Evolutionary conservation across 2,797 vertebrate species (phyloP).

Genomic region (Poecilia wingei): DNA sequence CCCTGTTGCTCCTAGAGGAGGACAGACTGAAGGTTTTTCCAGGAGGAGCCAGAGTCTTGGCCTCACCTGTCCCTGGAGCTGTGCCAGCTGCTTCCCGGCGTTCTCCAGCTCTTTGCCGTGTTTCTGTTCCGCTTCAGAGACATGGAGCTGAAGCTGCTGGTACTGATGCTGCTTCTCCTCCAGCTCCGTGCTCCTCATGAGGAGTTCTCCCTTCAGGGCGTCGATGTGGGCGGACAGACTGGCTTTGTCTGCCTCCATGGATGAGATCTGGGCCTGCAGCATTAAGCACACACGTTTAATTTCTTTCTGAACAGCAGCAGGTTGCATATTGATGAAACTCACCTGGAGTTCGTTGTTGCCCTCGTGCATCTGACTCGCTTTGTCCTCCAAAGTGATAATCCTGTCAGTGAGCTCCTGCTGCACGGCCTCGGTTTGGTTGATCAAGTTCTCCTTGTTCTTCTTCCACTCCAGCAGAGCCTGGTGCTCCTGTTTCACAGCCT

Average conservation of each 20-base stretch:
- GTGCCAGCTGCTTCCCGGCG: conserved; percentile 76
- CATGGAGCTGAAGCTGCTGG: conserved; percentile 73
- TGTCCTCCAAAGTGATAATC: conserved; percentile 80
- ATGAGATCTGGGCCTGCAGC: conserved; percentile 74
- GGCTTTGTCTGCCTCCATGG: conserved; percentile 78
- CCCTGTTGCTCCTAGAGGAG: too few species aligned
- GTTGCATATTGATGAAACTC: not conserved
- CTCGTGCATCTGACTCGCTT: conserved; percentile 72
- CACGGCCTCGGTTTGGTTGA: conserved; percentile 79
- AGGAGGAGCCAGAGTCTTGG: not conserved
- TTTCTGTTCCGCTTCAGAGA: conserved; percentile 79
- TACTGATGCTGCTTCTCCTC: conserved; percentile 80
- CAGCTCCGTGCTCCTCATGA: conserved; percentile 81
- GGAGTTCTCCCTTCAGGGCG: conserved; percentile 80
- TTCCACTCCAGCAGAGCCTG: conserved; percentile 84
- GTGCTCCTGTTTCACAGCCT: conserved; percentile 78
- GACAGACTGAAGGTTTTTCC: not conserved
- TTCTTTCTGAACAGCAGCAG: not conserved
- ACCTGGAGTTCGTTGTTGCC: conserved; percentile 63
- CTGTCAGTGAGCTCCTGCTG: conserved; percentile 80
- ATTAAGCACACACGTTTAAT: not conserved
- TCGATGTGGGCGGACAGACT: conserved; percentile 78
- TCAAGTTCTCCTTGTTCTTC: conserved; percentile 80
- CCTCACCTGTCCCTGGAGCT: conserved; percentile 78
- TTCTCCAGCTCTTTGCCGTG: conserved; percentile 87